Evolutionary conservation across 2,888 invertebrate species (phyloP), one percentile per base, ranked within the genome.

Genomic region (Corythucha ciliata): DNA sequence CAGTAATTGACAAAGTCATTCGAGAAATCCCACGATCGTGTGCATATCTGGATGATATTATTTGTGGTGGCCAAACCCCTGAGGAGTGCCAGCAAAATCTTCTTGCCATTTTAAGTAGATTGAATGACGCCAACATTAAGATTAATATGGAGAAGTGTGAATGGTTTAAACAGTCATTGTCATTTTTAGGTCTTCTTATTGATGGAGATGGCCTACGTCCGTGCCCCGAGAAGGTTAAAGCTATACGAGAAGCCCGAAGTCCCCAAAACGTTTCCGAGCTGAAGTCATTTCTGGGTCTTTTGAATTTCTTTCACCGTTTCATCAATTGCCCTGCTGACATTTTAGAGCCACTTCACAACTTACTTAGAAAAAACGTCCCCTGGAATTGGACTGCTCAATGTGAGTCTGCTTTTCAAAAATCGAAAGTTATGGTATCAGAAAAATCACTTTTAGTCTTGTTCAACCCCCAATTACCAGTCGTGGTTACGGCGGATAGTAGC

Each of bases 401-500:
- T 14, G 24, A 47, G 2, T 36, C 21, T 25, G n/a, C 36, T 12
- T 45, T 46, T 25, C 16, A n/a, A 12, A 18, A 24, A 24, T 22
- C 32, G 25, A 51, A 52, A 22, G n/a, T 4, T 12, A 16, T 16
- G 6, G 12, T 61, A 44, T 61, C 61, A 26, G 54, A 57, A 10
- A 21, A 50, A 51, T 41, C 33, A 61, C 63, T 40, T 64, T 56
- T 50, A 61, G 62, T 33, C 55, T 48, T 46, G 51, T 60, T n/a
- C 20, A 54, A 29, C 58, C 59, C 33, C 61, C n/a, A n/a, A n/a
- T n/a, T n/a, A n/a, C n/a, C n/a, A n/a, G n/a, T n/a, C n/a, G n/a
- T 61, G 16, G 24, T 57, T 8, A 60, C 64, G 6, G 62, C 63
- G 12, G 63, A 64, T 44, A 62, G 59, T 21, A 58, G 57, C 27